Evolutionary conservation across 1,140 invertebrate species (phyloP).

Genomic region (Tribolium madens): DNA sequence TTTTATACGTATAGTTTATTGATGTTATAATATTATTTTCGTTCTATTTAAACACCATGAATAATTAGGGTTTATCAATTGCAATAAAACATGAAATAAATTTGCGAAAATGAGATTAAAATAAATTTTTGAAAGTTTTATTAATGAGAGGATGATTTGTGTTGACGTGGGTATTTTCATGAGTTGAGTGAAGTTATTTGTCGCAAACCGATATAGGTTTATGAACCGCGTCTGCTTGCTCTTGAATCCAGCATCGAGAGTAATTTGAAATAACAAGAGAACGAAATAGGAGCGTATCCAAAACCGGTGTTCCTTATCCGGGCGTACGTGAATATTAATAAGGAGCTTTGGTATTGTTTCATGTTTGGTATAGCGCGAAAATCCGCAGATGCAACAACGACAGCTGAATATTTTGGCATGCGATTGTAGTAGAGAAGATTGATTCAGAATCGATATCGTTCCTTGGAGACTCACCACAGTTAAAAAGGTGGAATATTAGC

Average conservation of each 20-base stretch:
- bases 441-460: conserved; percentile 22
- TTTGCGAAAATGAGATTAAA: no score
- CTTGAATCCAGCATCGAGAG: neutral
- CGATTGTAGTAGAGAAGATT: conserved; percentile 8
- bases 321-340: conserved; percentile 36
- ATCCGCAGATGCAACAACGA: conserved; percentile 20
- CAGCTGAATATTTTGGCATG: conserved; percentile 15
- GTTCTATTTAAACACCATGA: neutral
- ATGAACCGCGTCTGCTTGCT: neutral
- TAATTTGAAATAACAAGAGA: conserved; percentile 33
- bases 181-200: conserved; percentile 23
- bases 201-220: conserved; percentile 32
- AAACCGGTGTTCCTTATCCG: conserved; percentile 24
- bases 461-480: neutral
- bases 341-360: conserved; percentile 31
- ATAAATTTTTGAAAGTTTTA: neutral
- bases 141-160: neutral
- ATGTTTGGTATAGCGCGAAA: conserved; percentile 13
- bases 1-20: neutral
- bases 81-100: neutral
- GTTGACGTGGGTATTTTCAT: neutral
- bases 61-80: neutral
- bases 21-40: neutral
- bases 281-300: conserved; percentile 30
- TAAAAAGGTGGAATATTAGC: conserved; percentile 36